Percentiles rank a stretch among this genome's conserved stretches.
phyloP scores from a whole-genome alignment of 1,140 invertebrate species.

The Drosophila melanica region DNA sequence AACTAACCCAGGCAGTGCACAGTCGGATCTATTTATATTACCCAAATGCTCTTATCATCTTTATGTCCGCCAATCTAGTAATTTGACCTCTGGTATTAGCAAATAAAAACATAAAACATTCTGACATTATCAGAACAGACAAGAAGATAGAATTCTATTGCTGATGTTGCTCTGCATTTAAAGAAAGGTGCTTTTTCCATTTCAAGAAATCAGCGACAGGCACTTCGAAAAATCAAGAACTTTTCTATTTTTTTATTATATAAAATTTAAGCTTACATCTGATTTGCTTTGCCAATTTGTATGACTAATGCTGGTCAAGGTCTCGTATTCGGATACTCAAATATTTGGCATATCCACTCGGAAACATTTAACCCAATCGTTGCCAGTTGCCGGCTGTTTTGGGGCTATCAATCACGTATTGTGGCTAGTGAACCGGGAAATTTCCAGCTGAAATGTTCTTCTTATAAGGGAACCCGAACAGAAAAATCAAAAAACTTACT shows the following conservation, averaged over 20 bases:
- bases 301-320: slow-evolving; percentile 40
- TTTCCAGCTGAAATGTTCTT: slow-evolving; percentile 42
- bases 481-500: slow-evolving; percentile 48
- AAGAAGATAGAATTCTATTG: too few species aligned
- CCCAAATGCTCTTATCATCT: background rate
- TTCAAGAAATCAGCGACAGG: too few species aligned
- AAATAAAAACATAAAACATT: too few species aligned
- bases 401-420: slow-evolving; percentile 68
- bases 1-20: background rate
- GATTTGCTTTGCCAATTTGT: slow-evolving; percentile 47
- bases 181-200: too few species aligned
- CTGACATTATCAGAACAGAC: too few species aligned
- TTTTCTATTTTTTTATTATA: too few species aligned
- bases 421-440: slow-evolving; percentile 40
- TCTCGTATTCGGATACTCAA: slow-evolving; percentile 32
- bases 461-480: slow-evolving; percentile 5
- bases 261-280: slow-evolving; percentile 20
- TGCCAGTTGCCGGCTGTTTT: slow-evolving; percentile 48
- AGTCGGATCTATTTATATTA: background rate
- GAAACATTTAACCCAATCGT: slow-evolving; percentile 60
- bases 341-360: slow-evolving; percentile 30
- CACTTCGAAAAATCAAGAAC: too few species aligned
- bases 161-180: too few species aligned
- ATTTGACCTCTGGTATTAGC: too few species aligned
- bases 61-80: too few species aligned